Conservation (phyloP, 2,113 vertebrate genomes). For the Nesogale talazaci region DNA sequence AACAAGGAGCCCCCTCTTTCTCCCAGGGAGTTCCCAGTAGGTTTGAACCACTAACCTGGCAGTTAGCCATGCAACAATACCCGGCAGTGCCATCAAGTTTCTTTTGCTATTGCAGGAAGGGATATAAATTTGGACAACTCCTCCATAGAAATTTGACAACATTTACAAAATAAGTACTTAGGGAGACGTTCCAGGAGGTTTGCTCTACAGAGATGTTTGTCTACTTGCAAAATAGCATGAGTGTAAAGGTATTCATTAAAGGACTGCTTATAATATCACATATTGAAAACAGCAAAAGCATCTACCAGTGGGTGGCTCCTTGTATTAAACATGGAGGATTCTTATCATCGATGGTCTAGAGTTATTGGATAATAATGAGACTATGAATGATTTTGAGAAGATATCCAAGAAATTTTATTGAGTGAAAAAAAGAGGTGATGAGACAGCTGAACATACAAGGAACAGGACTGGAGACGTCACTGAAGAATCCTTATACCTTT, state of each 20-base stretch:
- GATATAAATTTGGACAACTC: neutral
- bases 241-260: neutral
- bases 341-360: constrained; percentile 7
- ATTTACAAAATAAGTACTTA: neutral
- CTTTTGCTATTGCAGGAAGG: neutral
- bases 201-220: neutral
- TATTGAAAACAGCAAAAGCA: neutral
- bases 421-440: neutral
- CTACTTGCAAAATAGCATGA: constrained; percentile 33
- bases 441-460: neutral
- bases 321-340: neutral
- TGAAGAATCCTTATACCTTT: neutral
- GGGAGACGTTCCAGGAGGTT: constrained; percentile 2
- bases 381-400: neutral
- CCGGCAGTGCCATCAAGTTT: too few relatives aligned
- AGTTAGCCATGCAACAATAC: too few relatives aligned
- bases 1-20: too few relatives aligned
- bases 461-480: neutral
- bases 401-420: neutral
- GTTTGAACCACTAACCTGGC: too few relatives aligned
- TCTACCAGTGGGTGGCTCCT: neutral
- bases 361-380: neutral
- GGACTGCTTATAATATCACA: constrained; percentile 30
- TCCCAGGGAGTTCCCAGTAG: too few relatives aligned
- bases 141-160: neutral